A percentile compares a stretch with the other conserved stretches of the same genome.
Conservation (phyloP, 2,113 vertebrate species). For the Podarcis cretensis region DNA sequence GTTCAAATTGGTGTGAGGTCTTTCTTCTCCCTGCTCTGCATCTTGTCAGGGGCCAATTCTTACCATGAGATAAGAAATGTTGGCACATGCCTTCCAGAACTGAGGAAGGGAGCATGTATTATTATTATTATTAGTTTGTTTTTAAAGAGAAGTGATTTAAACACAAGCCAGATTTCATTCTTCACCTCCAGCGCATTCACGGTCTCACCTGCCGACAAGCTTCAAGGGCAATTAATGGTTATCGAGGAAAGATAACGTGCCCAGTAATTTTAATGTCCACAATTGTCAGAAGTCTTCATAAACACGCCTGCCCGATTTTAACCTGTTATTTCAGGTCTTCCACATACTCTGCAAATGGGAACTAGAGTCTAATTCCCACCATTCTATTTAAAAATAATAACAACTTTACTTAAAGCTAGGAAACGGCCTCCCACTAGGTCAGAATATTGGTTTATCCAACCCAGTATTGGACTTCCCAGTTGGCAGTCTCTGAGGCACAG, state of each 20-base stretch:
- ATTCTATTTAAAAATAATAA: no score
- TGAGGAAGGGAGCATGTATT: background rate
- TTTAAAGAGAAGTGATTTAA: background rate
- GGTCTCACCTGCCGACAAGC: fast-evolving
- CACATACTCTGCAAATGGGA: no score
- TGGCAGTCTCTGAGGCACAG: no score
- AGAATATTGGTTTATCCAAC: no score
- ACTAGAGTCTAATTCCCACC: no score
- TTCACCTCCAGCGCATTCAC: background rate
- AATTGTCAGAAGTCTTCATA: background rate
- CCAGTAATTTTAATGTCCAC: background rate
- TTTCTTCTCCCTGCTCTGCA: background rate
- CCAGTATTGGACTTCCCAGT: no score
- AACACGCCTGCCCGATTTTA: background rate
- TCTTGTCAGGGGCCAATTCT: background rate
- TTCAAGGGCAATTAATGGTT: conserved; percentile 30
- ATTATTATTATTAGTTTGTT: fast-evolving
- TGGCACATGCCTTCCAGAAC: background rate
- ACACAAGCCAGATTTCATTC: background rate
- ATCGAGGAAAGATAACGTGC: conserved; percentile 27
- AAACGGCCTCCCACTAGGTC: no score
- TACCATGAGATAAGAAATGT: background rate
- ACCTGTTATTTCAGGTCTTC: background rate
- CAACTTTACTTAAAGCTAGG: no score
- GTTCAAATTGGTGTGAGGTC: background rate